Evolutionary conservation across 2,113 vertebrate species (phyloP).

Genomic region (Osmerus mordax): DNA sequence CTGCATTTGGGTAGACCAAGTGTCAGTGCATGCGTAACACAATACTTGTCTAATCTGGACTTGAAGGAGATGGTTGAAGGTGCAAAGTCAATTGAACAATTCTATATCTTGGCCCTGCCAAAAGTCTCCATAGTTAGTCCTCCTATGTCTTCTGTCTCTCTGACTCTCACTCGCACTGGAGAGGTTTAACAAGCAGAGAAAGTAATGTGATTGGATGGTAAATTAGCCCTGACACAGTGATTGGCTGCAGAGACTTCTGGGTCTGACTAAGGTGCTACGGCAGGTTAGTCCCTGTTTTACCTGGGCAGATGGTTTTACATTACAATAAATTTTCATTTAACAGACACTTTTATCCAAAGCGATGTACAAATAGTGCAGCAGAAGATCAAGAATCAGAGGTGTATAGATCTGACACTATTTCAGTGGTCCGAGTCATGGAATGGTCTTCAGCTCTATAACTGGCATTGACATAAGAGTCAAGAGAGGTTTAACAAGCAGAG

Average conservation of each 20-base stretch:
- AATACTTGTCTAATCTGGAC: background rate
- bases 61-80: background rate
- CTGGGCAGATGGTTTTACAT: conserved; percentile 15
- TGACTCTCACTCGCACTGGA: background rate
- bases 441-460: background rate
- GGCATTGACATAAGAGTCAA: background rate
- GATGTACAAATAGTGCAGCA: conserved; percentile 14
- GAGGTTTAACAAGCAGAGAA: background rate
- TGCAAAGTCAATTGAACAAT: background rate
- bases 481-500: no score
- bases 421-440: background rate
- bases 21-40: background rate
- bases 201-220: background rate
- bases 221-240: background rate
- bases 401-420: background rate
- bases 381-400: background rate
- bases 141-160: background rate
- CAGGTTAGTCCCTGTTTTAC: background rate
- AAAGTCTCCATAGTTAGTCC: background rate
- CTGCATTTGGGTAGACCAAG: no score
- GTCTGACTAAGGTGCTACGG: background rate
- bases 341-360: background rate
- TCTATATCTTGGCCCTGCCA: background rate
- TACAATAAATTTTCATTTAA: conserved; percentile 1
- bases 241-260: background rate